Evolutionary conservation across 2,113 vertebrate genomes (phyloP).

Genomic region (Tychaedon coryphoeus): DNA sequence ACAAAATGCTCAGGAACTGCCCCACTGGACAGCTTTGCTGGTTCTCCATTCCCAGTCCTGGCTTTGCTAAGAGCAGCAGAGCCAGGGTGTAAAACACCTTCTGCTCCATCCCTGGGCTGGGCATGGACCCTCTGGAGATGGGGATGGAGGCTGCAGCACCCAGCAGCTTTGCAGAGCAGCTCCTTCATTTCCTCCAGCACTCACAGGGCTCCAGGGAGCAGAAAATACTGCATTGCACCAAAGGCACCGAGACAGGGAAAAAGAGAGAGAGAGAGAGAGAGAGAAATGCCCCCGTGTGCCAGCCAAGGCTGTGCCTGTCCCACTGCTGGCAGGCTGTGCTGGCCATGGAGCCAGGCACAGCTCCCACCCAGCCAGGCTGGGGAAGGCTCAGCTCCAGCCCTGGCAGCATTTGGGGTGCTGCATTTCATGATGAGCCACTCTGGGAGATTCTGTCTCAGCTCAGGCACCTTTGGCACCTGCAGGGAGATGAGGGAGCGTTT

Average conservation of each 20-base stretch:
- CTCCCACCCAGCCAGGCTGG: background rate
- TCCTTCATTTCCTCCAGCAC: background rate
- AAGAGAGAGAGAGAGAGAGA: background rate
- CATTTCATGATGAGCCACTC: background rate
- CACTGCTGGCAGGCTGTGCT: background rate
- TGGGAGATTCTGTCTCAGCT: background rate
- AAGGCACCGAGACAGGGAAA: background rate
- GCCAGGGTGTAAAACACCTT: background rate
- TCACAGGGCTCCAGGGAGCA: background rate
- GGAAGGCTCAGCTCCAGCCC: background rate
- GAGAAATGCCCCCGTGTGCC: slow-evolving; percentile 3
- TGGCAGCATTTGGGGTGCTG: background rate
- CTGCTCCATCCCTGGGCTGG: background rate
- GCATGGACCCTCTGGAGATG: fast-evolving
- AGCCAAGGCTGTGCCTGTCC: slow-evolving; percentile 1
- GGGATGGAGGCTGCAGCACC: background rate
- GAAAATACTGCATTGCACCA: slow-evolving; percentile 71
- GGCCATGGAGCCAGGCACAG: fast-evolving
- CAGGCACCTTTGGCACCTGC: slow-evolving; percentile 1
- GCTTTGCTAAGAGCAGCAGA: background rate
- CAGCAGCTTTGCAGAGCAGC: background rate
- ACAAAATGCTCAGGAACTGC: background rate
- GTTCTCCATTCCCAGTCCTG: background rate
- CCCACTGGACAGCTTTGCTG: background rate
- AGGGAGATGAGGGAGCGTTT: background rate